phyloP scores from a whole-genome alignment of 1,140 invertebrate species.

The Heliothis subflexa region DNA sequence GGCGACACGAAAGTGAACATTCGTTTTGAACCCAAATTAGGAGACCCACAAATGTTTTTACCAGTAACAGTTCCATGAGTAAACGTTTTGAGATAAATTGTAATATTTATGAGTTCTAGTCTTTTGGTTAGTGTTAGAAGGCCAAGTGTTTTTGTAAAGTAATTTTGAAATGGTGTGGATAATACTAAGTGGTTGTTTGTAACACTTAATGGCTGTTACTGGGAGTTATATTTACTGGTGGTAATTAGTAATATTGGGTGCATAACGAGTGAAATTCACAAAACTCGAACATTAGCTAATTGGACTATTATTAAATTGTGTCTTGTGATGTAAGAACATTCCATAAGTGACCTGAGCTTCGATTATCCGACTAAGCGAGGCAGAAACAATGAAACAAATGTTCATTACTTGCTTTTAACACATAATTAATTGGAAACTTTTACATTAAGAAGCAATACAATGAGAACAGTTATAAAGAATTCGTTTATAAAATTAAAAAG shows the following conservation, averaged over 20 bases:
- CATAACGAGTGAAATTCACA: slow-evolving; percentile 3
- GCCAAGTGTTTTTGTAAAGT: slow-evolving; percentile 27
- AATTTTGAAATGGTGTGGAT: slow-evolving; percentile 7
- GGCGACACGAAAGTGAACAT: slow-evolving; percentile 91
- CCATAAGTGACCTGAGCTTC: slow-evolving; percentile 3
- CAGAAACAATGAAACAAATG: not conserved
- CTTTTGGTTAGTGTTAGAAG: slow-evolving; percentile 60
- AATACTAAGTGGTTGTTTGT: not conserved
- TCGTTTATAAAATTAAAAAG: slow-evolving; percentile 6
- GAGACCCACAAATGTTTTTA: slow-evolving; percentile 91
- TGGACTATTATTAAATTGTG: slow-evolving; percentile 7
- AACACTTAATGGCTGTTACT: slow-evolving; percentile 18
- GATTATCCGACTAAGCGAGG: slow-evolving; percentile 14
- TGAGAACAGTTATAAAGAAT: slow-evolving; percentile 1
- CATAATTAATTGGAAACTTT: slow-evolving; percentile 16
- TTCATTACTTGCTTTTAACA: not conserved
- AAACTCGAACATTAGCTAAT: slow-evolving; percentile 20
- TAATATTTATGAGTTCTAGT: slow-evolving; percentile 70
- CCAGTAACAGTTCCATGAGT: slow-evolving; percentile 89
- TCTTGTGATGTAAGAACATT: slow-evolving; percentile 18
- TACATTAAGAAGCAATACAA: slow-evolving; percentile 32
- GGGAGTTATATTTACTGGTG: not conserved
- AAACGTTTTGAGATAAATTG: slow-evolving; percentile 27
- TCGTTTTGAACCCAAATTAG: slow-evolving; percentile 92
- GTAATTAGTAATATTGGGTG: slow-evolving; percentile 21